These are phyloP conservation scores for Phalacrocorax pelagicus DNA, from an alignment of 2,113 vertebrate species.

Conservation along the genomic window DNA sequence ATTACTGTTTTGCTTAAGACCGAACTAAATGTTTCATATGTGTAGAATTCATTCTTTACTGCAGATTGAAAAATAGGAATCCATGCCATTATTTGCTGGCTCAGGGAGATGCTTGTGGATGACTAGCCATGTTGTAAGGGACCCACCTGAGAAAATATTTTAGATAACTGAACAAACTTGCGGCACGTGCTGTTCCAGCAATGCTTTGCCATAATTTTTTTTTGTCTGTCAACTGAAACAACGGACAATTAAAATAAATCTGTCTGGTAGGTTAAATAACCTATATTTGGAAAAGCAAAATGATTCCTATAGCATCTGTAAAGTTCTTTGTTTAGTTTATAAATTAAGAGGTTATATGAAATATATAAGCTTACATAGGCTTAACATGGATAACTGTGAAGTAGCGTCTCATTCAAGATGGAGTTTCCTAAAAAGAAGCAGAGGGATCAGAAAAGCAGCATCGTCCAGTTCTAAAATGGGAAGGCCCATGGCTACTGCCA, in stretches of 20 bases:
- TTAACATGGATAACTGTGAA: not conserved
- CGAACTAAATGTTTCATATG: not conserved
- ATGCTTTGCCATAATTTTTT: not conserved
- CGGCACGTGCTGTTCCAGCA: not conserved
- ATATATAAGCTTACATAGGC: not conserved
- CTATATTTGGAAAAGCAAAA: not conserved
- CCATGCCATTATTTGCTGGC: not conserved
- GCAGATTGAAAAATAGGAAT: not conserved
- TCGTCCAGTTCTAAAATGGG: not conserved
- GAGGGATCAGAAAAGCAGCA: not conserved
- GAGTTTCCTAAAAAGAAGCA: not conserved
- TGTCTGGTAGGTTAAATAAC: not conserved
- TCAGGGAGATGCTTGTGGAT: not conserved
- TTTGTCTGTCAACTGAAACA: not conserved
- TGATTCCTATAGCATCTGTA: not conserved
- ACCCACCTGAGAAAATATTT: constrained; percentile 43
- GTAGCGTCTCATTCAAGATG: not conserved
- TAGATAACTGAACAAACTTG: constrained; percentile 27
- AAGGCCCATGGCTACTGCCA: not conserved
- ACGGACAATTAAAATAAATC: not conserved
- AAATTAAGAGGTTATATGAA: not conserved
- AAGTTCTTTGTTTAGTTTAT: not conserved
- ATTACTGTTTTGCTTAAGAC: not conserved
- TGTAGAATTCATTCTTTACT: not conserved
- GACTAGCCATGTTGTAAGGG: not conserved